Conservation (phyloP, 2,888 invertebrate genomes). For the Erebia aethiops region DNA sequence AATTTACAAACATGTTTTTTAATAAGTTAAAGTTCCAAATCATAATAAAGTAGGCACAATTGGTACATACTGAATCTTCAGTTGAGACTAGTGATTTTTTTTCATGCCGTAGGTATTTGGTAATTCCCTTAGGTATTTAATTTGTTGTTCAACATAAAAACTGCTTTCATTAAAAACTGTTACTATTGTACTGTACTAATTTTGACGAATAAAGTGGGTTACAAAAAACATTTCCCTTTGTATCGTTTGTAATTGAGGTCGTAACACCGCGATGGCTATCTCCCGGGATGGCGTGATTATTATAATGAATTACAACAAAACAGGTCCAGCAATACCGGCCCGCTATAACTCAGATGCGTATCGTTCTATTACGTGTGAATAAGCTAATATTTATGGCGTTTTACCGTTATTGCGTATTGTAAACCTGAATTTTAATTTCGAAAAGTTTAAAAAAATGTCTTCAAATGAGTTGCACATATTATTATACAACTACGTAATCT, state of each 20-base stretch:
- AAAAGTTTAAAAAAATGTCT: background rate
- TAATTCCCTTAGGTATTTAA: no score
- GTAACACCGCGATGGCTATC: conserved; percentile 9
- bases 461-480: background rate
- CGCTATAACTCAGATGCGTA: conserved; percentile 31
- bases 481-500: background rate
- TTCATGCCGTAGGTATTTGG: no score
- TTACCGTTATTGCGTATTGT: conserved; percentile 27
- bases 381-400: conserved; percentile 31
- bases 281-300: conserved; percentile 19
- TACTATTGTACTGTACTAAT: background rate
- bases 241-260: conserved; percentile 15
- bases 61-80: no score
- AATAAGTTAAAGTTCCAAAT: no score
- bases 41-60: no score
- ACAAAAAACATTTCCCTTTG: conserved; percentile 8
- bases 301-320: conserved; percentile 30
- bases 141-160: no score
- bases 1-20: no score
- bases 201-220: background rate
- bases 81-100: no score
- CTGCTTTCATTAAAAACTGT: background rate
- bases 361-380: conserved; percentile 34
- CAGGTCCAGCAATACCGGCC: conserved; percentile 5
- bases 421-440: conserved; percentile 1